Percentiles rank a stretch among this genome's conserved stretches.
Conservation (phyloP, 1,140 invertebrate species). For the Atta colombica region DNA sequence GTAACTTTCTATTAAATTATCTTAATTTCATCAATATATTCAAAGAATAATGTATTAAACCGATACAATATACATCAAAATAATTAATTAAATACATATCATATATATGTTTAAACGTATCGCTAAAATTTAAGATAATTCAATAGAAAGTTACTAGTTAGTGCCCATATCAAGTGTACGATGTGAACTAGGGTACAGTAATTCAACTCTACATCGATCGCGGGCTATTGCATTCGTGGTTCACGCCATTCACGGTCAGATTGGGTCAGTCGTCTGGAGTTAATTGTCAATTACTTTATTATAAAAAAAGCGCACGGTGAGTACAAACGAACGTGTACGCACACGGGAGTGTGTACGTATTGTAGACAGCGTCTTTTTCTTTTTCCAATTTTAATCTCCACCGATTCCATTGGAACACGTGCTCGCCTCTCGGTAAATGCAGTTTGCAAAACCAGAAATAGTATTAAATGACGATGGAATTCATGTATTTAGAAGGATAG, state of each 20-base stretch:
- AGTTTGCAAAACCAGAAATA: no score
- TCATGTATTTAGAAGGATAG: background rate
- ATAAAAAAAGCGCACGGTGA: background rate
- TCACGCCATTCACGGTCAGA: constrained; percentile 45
- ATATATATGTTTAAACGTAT: no score
- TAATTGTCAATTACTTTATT: background rate
- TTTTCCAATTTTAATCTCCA: background rate
- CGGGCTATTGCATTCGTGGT: constrained; percentile 14
- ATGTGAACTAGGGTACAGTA: no score
- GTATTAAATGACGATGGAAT: background rate
- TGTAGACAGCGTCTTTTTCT: background rate
- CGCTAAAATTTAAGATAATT: no score
- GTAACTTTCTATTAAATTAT: no score
- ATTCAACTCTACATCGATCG: constrained; percentile 73
- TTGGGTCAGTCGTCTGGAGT: constrained; percentile 54
- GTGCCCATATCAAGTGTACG: no score
- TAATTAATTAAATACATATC: no score
- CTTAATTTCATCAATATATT: no score
- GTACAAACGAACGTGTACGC: background rate
- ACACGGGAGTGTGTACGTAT: background rate
- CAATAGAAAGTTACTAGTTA: no score
- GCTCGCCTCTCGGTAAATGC: background rate
- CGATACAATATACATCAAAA: no score
- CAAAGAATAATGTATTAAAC: no score
- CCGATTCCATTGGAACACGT: background rate